Base-by-base conservation (phyloP, 2,797 vertebrate genomes). In the Sylvilagus floridanus region DNA sequence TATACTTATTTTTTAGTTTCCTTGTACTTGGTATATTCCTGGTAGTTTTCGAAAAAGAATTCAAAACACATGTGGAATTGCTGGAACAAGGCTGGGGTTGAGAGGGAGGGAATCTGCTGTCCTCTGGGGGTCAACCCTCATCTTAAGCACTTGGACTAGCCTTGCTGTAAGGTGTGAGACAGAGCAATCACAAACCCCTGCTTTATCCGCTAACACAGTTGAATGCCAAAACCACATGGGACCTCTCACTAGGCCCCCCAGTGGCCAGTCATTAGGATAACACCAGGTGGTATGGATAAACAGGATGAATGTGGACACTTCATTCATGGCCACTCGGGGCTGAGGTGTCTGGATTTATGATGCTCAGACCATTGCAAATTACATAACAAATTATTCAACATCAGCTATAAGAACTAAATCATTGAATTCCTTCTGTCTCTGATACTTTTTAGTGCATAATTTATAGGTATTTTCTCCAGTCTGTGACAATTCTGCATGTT, bases 1-100 rank as follows among this genome's bases (percentile, higher is more conserved):
- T 32, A n/a, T 63, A 47, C 28, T 32, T 71, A 60, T 73, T 73
- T 60, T 84, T 90, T 32, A 68, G 62, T 88, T 82, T 76, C 16
- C 22, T 87, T 26, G 17, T 90, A 3, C 6, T 75, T 85, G 19
- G 24, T 87, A 88, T 84, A 79, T 92, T 92, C 92, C 78, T 96
- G 77, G 14, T 71, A 30, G 62, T n/a, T 76, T 30, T 65, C 11
- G 57, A 35, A 82, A 90, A 82, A 84, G 79, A 79, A 81, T 21
- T 71, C 50, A 88, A 22, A 75, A 12, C 52, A 35, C 65, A 88
- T 24, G 17, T 81, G 72, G 86, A 88, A 19, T 16, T 78, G 35
- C 16, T 57, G 17, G 76, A 32, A 71, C 22, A 77, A 1, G 75
- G 11, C 37, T 26, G n/a, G n/a, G 17, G 24, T 35, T 35, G 35